phyloP scores from a whole-genome alignment of 2,888 invertebrate species.

The Rhingia campestris region DNA sequence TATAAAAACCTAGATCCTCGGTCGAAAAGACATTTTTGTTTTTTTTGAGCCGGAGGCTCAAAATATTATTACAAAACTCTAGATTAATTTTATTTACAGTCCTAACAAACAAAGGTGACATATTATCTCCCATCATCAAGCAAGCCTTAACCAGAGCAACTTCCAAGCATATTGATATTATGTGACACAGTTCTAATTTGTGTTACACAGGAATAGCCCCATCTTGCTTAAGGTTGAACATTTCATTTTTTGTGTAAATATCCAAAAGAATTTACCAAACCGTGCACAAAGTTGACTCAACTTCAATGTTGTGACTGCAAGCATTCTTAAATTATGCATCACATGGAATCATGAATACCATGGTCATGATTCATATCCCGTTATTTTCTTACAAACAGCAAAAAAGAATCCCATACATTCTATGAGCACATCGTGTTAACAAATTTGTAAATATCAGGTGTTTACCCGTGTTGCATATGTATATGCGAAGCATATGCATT shows the following conservation, averaged over 20 bases:
- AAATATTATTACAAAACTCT: too few relatives aligned
- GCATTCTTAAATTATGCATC: slow-evolving; percentile 71
- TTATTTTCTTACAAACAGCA: slow-evolving; percentile 79
- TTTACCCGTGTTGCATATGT: slow-evolving; percentile 75
- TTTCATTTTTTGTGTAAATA: slow-evolving; percentile 52
- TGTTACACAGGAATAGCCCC: slow-evolving; percentile 2
- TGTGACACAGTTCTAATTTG: slow-evolving; percentile 49
- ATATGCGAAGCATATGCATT: slow-evolving; percentile 32
- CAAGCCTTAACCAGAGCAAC: slow-evolving; percentile 2
- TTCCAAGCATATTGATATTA: neutral
- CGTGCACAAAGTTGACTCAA: slow-evolving; percentile 61
- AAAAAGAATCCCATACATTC: slow-evolving; percentile 57
- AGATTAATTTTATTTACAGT: too few relatives aligned
- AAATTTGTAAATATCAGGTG: slow-evolving; percentile 81
- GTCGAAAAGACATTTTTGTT: too few relatives aligned
- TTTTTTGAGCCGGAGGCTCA: too few relatives aligned
- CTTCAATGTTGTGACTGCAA: slow-evolving; percentile 51
- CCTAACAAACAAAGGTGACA: neutral
- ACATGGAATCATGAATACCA: slow-evolving; percentile 81
- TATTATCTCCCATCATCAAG: neutral
- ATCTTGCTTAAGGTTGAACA: neutral
- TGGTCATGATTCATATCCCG: slow-evolving; percentile 82
- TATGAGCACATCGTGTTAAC: slow-evolving; percentile 76
- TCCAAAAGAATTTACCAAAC: slow-evolving; percentile 48
- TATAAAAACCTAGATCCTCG: too few relatives aligned